Base-by-base conservation (phyloP, 2,888 invertebrate species). In the Nymphalis urticae region DNA sequence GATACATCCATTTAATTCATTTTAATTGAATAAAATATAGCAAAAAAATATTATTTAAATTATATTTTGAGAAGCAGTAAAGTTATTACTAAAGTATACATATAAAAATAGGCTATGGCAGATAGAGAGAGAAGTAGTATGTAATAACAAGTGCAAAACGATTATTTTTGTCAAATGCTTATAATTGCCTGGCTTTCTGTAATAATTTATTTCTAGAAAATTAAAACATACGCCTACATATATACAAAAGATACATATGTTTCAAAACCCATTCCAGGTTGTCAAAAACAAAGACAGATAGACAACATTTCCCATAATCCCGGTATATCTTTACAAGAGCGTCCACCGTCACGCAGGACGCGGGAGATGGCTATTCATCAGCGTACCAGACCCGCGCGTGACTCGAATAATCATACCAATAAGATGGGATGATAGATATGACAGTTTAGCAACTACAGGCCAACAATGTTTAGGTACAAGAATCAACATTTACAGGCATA, bases 371-470 rank as follows among this genome's bases (percentile, higher is more conserved):
- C 27, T 8, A 56, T 56, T 56, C 32, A 56, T 56, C 56, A 56
- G 32, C 27, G 17, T n/a, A 32, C 56, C 36, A 24, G 19, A 50
- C 50, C 27, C 17, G 32, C 56, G n/a, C 56, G 56, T 56, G 56
- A 56, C 56, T 17, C 21, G 56, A 56, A 56, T 56, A 32, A 56
- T 50, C n/a, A 50, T 17, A 56, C 32, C n/a, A 56, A 9, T 7
- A 32, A n/a, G 32, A 17, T 56, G 56, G 56, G 8, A 27, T 27
- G 19, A 19, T n/a, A 32, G 56, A 56, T 56, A 32, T 56, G 56
- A 56, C 56, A 56, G 56, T 56, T 56, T n/a, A 56, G 56, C 50
- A 50, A 50, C 27, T 56, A 56, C 17, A 27, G 27, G 54, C 42
- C 42, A 42, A 42, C 42, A 42, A 42, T 42, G 13, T 54, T 54